Percentiles rank a stretch among this genome's conserved stretches.
phyloP scores from a whole-genome alignment of 2,888 invertebrate species.

The Labia minor region DNA sequence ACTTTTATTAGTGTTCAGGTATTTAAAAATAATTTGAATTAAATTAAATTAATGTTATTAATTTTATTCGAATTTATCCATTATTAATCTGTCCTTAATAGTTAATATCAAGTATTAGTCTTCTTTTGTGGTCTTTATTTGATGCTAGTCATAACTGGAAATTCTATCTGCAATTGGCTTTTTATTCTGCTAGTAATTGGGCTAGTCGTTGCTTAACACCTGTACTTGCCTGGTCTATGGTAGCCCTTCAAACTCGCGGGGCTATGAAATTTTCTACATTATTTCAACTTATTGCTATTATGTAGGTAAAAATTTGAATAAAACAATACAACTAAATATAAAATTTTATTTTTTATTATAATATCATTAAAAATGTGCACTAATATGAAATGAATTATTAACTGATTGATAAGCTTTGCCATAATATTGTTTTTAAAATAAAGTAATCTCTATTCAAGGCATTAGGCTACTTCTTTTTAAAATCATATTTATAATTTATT shows the following conservation, averaged over 20 bases:
- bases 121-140: constrained; percentile 59
- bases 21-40: constrained; percentile 30
- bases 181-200: constrained; percentile 53
- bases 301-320: too few species aligned
- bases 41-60: constrained; percentile 14
- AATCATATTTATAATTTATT: too few species aligned
- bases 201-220: constrained; percentile 47
- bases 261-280: not conserved
- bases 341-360: constrained; percentile 15
- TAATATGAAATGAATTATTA: too few species aligned
- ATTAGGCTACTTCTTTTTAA: too few species aligned
- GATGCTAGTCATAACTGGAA: constrained; percentile 47
- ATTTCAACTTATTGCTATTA: not conserved
- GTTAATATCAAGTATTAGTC: constrained; percentile 58
- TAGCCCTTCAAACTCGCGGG: not conserved
- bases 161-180: constrained; percentile 60
- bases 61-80: too few species aligned
- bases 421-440: too few species aligned
- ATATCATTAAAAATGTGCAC: too few species aligned
- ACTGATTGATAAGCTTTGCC: too few species aligned
- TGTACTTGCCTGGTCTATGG: constrained; percentile 65
- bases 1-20: constrained; percentile 74
- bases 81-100: too few species aligned
- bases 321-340: not conserved
- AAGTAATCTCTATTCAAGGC: too few species aligned